phyloP scores from a whole-genome alignment of 2,888 invertebrate genomes.

The Agrotis clavis region DNA sequence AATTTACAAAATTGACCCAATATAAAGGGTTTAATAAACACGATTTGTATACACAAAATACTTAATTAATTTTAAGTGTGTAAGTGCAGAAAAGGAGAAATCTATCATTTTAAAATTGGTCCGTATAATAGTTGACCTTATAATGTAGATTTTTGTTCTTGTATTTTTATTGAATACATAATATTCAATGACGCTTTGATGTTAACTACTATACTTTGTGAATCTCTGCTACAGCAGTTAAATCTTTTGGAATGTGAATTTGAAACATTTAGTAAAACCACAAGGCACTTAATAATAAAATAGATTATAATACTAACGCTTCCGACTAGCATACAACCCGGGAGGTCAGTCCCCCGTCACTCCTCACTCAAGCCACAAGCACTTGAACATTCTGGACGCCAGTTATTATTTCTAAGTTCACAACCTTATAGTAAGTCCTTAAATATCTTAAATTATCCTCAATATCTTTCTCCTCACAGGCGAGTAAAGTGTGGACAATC shows the following conservation, averaged over 20 bases:
- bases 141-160: neutral
- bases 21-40: neutral
- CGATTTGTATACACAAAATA: neutral
- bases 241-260: conserved; percentile 6
- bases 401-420: conserved; percentile 48
- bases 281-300: conserved; percentile 35
- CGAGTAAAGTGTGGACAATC: neutral
- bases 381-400: conserved; percentile 46
- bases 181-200: neutral
- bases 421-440: conserved; percentile 54
- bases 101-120: neutral
- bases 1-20: neutral
- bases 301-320: conserved; percentile 59
- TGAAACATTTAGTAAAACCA: conserved; percentile 20
- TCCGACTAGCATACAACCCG: conserved; percentile 62
- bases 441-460: conserved; percentile 31
- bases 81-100: neutral
- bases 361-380: conserved; percentile 47
- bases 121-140: too few relatives aligned
- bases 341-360: conserved; percentile 45
- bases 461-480: neutral
- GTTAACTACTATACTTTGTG: too few relatives aligned
- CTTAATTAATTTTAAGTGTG: neutral
- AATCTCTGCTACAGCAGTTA: too few relatives aligned
- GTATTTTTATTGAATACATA: neutral